phyloP scores from a whole-genome alignment of 2,797 vertebrate genomes.

The Loriculus beryllinus region DNA sequence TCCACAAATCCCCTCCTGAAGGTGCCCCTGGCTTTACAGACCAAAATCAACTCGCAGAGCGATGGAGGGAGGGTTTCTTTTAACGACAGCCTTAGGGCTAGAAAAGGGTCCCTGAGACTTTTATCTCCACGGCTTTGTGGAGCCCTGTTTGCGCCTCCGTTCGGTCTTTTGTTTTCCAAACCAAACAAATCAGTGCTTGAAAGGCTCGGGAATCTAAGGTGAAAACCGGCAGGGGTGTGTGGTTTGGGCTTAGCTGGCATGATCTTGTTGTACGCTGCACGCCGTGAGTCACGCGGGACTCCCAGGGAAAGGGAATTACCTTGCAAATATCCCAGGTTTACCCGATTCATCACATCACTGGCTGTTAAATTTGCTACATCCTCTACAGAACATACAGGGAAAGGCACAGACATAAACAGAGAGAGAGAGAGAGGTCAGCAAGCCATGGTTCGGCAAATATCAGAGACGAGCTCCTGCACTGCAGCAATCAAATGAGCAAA shows the following conservation, averaged over 20 bases:
- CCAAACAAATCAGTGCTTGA: background rate
- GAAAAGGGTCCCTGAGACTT: background rate
- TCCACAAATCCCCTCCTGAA: background rate
- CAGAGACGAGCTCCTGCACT: conserved; percentile 62
- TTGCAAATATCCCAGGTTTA: conserved; percentile 99
- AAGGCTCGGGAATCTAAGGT: conserved; percentile 30
- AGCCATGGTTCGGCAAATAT: conserved; percentile 74
- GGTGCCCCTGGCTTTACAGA: background rate
- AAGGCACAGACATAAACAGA: conserved; percentile 79
- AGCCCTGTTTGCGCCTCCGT: background rate
- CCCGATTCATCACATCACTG: conserved; percentile 99
- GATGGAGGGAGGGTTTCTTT: background rate
- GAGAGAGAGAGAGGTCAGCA: conserved; percentile 83
- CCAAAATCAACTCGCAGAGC: background rate
- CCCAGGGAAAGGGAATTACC: conserved; percentile 84
- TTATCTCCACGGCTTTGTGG: background rate
- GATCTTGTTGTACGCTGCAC: conserved; percentile 54
- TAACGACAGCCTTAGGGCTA: background rate
- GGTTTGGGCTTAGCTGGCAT: conserved; percentile 28
- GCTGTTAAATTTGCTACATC: conserved; percentile 99
- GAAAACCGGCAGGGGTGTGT: conserved; percentile 24
- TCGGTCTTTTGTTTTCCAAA: background rate
- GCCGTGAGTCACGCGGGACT: conserved; percentile 61
- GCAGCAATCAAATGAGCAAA: conserved; percentile 42
- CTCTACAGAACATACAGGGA: conserved; percentile 88